phyloP scores from a whole-genome alignment of 1,140 invertebrate species.

The Drosophila melanica region DNA sequence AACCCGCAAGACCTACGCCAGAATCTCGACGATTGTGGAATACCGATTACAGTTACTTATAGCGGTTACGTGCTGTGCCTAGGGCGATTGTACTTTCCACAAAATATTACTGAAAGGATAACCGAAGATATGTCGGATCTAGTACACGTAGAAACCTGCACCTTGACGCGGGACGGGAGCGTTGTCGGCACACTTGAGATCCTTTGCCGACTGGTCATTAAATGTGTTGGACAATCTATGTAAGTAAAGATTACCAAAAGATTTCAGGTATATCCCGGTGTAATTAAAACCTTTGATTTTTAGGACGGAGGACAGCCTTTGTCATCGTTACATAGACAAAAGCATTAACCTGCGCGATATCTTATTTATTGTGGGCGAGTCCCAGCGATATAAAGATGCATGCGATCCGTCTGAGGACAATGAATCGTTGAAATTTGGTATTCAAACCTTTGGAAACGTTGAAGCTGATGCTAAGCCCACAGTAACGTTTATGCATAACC shows the following conservation, averaged over 20 bases:
- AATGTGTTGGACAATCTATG: slow-evolving; percentile 28
- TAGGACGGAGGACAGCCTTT: slow-evolving; percentile 2
- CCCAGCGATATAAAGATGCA: slow-evolving; percentile 29
- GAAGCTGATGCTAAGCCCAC: slow-evolving; percentile 10
- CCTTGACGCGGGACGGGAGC: background rate
- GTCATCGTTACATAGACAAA: slow-evolving; percentile 35
- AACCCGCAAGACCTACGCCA: slow-evolving; percentile 24
- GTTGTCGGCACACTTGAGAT: slow-evolving; percentile 43
- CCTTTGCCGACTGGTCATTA: slow-evolving; percentile 40
- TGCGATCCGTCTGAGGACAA: slow-evolving; percentile 25
- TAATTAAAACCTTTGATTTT: too few relatives aligned
- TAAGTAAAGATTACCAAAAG: slow-evolving; percentile 9
- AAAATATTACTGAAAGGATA: slow-evolving; percentile 30
- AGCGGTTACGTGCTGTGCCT: slow-evolving; percentile 20
- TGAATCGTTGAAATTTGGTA: slow-evolving; percentile 36
- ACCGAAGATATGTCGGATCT: slow-evolving; percentile 38
- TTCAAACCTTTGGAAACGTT: slow-evolving; percentile 34
- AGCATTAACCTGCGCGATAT: slow-evolving; percentile 49
- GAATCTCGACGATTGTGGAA: slow-evolving; percentile 37
- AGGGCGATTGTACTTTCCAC: slow-evolving; percentile 25
- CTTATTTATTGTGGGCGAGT: slow-evolving; percentile 54
- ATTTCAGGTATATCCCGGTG: too few relatives aligned
- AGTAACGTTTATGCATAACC: slow-evolving; percentile 28
- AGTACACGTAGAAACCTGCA: slow-evolving; percentile 26
- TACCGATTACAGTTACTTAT: slow-evolving; percentile 39